Base-by-base conservation (phyloP, 2,888 invertebrate species). In the Portevinia maculata region DNA sequence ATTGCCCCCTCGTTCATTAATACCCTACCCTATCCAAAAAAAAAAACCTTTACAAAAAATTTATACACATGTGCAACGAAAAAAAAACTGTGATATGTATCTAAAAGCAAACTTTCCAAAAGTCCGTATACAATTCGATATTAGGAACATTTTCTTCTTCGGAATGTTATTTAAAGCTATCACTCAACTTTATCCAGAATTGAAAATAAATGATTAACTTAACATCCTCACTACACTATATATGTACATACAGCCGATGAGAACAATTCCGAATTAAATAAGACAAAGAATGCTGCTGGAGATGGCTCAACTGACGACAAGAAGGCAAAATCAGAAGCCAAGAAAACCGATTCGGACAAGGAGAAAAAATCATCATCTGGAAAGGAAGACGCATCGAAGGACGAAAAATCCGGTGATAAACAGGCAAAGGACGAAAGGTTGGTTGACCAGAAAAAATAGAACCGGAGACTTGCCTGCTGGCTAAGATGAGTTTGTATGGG, bases 351-450 rank as follows among this genome's bases (percentile, higher is more conserved):
- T 65, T 70, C 65, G 60, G 67, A 88, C 37, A 87, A 86, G 19
- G 88, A 88, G 21, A 88, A 88, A 75, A 89, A 89, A 67, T 71
- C 83, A 15, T 53, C 73, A 8, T 69, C 70, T 48, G 60, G 53
- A 73, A 87, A 87, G 69, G 88, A 88, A 8, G 88, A 88, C 8
- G 86, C 87, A 6, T 28, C 85, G 11, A 86, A 84, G 91, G 92
- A 91, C 89, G 92, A 86, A 88, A 92, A 88, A 84, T 84, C 88
- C 65, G 91, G 92, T 79, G 91, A 90, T 52, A 90, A 89, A 90
- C 93, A 92, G 89, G 92, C 93, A 88, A 92, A 92, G 85, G 91
- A 93, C 86, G 91, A 91, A 90, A 91, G 92, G 92, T 92, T 91
- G 75, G 87, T 91, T 91, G 93, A 89, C 87, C 28, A 46, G 9